phyloP scores from a whole-genome alignment of 1,140 invertebrate genomes.

The Drosophila micromelanica region DNA sequence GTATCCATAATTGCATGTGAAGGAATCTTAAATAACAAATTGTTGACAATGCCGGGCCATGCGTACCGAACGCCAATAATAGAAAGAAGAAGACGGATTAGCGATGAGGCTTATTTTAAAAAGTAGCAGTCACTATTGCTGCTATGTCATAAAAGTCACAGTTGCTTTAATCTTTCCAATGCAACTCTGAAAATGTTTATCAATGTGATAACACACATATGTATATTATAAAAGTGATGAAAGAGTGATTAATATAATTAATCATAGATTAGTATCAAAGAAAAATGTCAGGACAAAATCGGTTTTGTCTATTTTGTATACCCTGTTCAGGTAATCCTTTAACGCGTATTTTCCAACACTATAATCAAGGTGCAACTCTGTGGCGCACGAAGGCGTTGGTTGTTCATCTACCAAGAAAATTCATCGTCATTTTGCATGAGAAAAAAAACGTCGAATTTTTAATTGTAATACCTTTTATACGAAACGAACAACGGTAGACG shows the following conservation, averaged over 20 bases:
- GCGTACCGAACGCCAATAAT: slow-evolving; percentile 34
- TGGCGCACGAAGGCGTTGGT: slow-evolving; percentile 70
- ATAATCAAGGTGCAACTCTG: slow-evolving; percentile 41
- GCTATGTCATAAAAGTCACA: not conserved
- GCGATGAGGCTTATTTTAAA: not conserved
- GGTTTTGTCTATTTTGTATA: not conserved
- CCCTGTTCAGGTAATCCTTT: slow-evolving; percentile 1
- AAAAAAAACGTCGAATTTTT: slow-evolving; percentile 79
- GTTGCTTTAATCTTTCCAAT: not conserved
- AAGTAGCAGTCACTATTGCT: slow-evolving; percentile 4
- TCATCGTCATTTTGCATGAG: slow-evolving; percentile 80
- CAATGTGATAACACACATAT: not conserved
- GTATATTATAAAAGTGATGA: not conserved
- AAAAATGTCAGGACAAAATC: not conserved
- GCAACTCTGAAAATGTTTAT: slow-evolving; percentile 8
- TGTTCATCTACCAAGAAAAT: slow-evolving; percentile 76
- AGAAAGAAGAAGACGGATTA: slow-evolving; percentile 16
- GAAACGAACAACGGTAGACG: slow-evolving; percentile 66
- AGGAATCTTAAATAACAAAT: not conserved
- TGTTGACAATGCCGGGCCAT: slow-evolving; percentile 45
- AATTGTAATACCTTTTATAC: slow-evolving; percentile 73
- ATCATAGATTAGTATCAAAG: not conserved
- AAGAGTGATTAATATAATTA: not conserved
- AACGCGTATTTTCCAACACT: slow-evolving; percentile 24
- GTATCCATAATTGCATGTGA: not conserved